Conservation (phyloP, 1,140 invertebrate genomes). For the Drosophila tani region DNA sequence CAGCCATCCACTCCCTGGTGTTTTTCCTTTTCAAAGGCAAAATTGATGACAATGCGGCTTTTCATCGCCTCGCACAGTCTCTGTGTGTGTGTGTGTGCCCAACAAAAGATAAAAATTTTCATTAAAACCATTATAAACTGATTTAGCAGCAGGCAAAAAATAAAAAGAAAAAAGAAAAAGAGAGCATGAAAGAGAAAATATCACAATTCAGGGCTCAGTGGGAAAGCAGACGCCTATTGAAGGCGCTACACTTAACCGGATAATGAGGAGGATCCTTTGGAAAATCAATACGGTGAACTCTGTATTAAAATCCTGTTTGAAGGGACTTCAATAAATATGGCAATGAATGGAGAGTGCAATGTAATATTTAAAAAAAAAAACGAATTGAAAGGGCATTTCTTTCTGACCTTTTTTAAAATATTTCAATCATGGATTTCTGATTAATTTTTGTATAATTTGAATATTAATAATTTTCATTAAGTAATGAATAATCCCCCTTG, state of each 20-base stretch:
- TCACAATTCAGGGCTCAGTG: constrained; percentile 30
- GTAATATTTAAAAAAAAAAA: neutral
- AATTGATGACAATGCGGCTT: constrained; percentile 82
- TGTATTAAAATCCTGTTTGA: constrained; percentile 1
- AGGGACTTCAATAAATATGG: neutral
- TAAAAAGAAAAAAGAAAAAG: constrained; percentile 8
- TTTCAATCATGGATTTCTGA: neutral
- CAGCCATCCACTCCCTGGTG: constrained; percentile 27
- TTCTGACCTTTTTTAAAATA: neutral
- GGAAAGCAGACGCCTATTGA: constrained; percentile 21
- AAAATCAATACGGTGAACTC: constrained; percentile 19
- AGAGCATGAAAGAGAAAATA: constrained; percentile 32
- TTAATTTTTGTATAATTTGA: neutral
- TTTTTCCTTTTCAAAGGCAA: constrained; percentile 60
- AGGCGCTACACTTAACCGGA: constrained; percentile 32
- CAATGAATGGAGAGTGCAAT: neutral
- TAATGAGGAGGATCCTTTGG: constrained; percentile 43
- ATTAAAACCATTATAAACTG: constrained; percentile 79
- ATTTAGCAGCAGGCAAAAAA: constrained; percentile 47
- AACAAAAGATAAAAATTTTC: constrained; percentile 81
- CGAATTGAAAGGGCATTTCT: neutral
- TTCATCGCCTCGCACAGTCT: constrained; percentile 63
- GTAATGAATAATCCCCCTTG: neutral
- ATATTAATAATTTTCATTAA: neutral
- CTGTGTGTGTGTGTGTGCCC: constrained; percentile 36